These are phyloP conservation scores for Caenorhabditis parvicauda DNA, from an alignment of 2,888 invertebrate genomes.

Conservation along the genomic window DNA sequence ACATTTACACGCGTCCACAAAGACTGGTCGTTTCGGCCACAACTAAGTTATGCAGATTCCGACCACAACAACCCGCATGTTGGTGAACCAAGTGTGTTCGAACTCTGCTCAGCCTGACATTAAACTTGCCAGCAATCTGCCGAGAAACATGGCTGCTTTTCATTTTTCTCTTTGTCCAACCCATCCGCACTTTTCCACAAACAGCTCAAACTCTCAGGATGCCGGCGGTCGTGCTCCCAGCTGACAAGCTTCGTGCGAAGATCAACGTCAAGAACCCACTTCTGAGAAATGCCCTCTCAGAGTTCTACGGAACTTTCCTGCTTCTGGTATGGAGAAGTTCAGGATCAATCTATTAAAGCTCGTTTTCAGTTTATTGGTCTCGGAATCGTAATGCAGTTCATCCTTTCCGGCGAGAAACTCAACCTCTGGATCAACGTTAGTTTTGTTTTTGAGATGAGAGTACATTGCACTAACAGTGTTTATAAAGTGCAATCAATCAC, in stretches of 20 bases:
- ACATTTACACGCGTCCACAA: no score
- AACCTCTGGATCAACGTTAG: slow-evolving; percentile 53
- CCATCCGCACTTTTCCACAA: no score
- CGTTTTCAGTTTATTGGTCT: slow-evolving; percentile 50
- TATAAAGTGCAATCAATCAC: no score
- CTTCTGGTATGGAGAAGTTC: slow-evolving; percentile 29
- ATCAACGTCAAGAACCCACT: slow-evolving; percentile 41
- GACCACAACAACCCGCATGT: no score
- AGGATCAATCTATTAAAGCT: neutral
- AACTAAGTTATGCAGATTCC: no score
- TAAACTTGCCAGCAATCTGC: no score
- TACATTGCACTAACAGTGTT: neutral
- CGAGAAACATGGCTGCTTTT: no score
- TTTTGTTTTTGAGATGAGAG: neutral
- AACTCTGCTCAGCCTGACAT: no score
- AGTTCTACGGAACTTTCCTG: slow-evolving; percentile 52
- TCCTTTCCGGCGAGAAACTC: slow-evolving; percentile 47
- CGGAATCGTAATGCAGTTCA: slow-evolving; percentile 51
- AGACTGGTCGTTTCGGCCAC: no score
- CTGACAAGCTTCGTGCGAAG: slow-evolving; percentile 36
- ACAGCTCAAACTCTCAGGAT: no score
- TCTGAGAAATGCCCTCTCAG: slow-evolving; percentile 47
- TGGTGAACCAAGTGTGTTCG: no score
- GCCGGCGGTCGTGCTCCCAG: slow-evolving; percentile 7
- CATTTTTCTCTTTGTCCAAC: no score